phyloP scores from a whole-genome alignment of 2,797 vertebrate genomes.

The Eulemur mongoz region DNA sequence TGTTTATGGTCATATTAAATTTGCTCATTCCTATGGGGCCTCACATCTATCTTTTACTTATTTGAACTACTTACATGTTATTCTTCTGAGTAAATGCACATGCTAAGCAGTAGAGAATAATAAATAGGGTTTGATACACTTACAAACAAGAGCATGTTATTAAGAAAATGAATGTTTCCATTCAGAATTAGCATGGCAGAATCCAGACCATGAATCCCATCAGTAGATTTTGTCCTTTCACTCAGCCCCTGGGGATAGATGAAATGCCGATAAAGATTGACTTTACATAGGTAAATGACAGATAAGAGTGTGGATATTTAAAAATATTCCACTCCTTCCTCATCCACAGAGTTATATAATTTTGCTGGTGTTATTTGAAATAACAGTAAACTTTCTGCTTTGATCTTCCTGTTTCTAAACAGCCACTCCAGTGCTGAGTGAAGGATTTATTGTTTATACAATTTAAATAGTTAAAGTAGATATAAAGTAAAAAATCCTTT shows the following conservation, averaged over 20 bases:
- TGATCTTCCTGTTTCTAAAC: not conserved
- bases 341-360: not conserved
- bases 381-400: not conserved
- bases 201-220: slow-evolving; percentile 3
- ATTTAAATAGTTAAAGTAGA: not conserved
- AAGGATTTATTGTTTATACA: not conserved
- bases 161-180: slow-evolving; percentile 54
- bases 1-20: not conserved
- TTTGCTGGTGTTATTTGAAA: not conserved
- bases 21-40: not conserved
- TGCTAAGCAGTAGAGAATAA: not conserved
- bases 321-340: not conserved
- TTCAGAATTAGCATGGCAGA: not conserved
- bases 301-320: not conserved
- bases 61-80: slow-evolving; percentile 7
- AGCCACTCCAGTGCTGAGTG: not conserved
- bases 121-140: not conserved
- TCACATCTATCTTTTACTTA: not conserved
- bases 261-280: not conserved
- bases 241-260: not conserved
- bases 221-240: slow-evolving; percentile 25
- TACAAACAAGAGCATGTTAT: not conserved
- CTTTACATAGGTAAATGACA: not conserved
- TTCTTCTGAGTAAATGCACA: not conserved
- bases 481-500: not conserved